These are phyloP conservation scores for Epizoanthus ramosus DNA, from an alignment of 92 coral and sea anemone genomes.

Conservation along the genomic window DNA sequence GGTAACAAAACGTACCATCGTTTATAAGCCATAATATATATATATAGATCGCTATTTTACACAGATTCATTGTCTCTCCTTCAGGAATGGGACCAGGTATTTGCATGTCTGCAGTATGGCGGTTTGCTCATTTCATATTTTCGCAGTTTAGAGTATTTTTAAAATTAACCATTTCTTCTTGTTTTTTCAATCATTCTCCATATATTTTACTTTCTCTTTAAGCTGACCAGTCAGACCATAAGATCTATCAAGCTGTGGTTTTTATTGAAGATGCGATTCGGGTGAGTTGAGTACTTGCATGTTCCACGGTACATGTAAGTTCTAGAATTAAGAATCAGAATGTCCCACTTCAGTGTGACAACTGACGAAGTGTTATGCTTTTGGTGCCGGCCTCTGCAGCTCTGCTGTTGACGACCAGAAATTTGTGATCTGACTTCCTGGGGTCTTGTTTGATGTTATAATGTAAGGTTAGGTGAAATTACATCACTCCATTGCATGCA, in stretches of 20 bases:
- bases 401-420: too few relatives aligned
- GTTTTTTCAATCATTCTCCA: not conserved
- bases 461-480: too few relatives aligned
- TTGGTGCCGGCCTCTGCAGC: not conserved
- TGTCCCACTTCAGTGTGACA: not conserved
- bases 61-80: too few relatives aligned
- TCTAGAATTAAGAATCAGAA: not conserved
- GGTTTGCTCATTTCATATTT: not conserved
- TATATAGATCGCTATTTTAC: too few relatives aligned
- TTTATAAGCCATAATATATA: too few relatives aligned
- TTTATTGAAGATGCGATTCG: conserved; percentile 95
- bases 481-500: too few relatives aligned
- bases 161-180: not conserved
- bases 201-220: conserved; percentile 13
- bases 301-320: too few relatives aligned
- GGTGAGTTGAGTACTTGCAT: conserved; percentile 39
- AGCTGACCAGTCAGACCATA: conserved; percentile 54
- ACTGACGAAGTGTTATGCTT: too few relatives aligned
- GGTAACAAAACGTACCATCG: not conserved
- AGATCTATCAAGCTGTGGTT: conserved; percentile 88
- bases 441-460: too few relatives aligned
- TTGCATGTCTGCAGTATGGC: not conserved
- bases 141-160: not conserved
- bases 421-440: too few relatives aligned
- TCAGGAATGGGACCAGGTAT: not conserved